Percentiles rank a stretch among this genome's conserved stretches.
phyloP scores from a whole-genome alignment of 2,888 invertebrate species.

The Brachyptera risi region DNA sequence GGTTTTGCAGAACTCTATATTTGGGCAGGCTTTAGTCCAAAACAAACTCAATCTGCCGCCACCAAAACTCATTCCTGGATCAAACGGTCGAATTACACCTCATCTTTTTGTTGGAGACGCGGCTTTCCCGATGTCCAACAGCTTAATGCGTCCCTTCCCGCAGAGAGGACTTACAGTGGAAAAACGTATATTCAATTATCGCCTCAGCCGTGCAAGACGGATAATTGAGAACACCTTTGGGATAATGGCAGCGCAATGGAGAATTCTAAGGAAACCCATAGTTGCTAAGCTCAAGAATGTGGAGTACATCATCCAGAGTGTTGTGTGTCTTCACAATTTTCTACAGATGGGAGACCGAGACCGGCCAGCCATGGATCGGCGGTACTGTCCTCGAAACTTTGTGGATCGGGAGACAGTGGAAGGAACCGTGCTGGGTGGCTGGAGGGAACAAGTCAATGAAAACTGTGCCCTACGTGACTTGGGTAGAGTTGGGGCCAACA shows the following conservation, averaged over 20 bases:
- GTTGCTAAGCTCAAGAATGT: background rate
- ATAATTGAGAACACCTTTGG: background rate
- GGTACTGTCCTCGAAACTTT: background rate
- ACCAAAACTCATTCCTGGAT: slow-evolving; percentile 4
- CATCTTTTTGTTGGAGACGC: slow-evolving; percentile 1
- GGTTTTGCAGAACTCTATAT: slow-evolving; percentile 19
- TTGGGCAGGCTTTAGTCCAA: slow-evolving; percentile 2
- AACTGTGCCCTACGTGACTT: background rate
- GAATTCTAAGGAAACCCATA: background rate
- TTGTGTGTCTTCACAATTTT: background rate
- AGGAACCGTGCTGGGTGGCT: background rate
- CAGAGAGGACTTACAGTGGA: slow-evolving; percentile 5
- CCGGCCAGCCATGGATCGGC: background rate
- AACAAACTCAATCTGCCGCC: background rate
- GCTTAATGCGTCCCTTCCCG: slow-evolving; percentile 22
- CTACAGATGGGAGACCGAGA: background rate
- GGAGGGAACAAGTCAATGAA: background rate
- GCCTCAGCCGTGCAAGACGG: background rate
- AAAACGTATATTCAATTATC: slow-evolving; percentile 10
- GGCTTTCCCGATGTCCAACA: slow-evolving; percentile 12
- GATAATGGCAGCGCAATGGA: background rate
- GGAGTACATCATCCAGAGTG: background rate
- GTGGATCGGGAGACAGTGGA: background rate
- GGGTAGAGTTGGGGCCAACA: background rate
- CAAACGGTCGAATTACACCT: background rate